A percentile compares a stretch with the other conserved stretches of the same genome.
These are phyloP conservation scores for Micrastur ruficollis DNA, from an alignment of 2,797 vertebrate species.

Conservation along the genomic window DNA sequence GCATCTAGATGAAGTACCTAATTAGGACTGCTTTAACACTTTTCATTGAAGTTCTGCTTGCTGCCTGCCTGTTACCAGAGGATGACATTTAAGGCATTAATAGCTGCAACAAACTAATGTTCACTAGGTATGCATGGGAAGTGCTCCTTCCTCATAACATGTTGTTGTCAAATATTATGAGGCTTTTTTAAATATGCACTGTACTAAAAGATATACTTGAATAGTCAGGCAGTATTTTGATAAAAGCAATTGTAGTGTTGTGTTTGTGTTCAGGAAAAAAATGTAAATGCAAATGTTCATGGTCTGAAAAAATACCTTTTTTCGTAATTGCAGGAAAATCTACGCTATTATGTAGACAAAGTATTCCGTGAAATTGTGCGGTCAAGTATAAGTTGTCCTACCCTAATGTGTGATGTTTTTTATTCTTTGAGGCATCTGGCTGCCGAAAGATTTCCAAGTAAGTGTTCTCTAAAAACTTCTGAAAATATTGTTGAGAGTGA, in stretches of 20 bases:
- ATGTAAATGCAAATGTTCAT: background rate
- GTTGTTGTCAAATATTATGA: background rate
- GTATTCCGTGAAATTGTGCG: conserved; percentile 92
- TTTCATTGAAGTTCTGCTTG: background rate
- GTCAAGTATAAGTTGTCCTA: conserved; percentile 94
- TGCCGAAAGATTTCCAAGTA: conserved; percentile 92
- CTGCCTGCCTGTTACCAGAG: background rate
- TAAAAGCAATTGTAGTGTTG: background rate
- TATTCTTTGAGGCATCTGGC: conserved; percentile 92
- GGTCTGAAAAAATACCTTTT: background rate
- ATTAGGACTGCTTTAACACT: background rate
- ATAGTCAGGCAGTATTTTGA: background rate
- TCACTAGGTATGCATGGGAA: background rate
- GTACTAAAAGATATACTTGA: background rate
- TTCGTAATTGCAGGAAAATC: conserved; percentile 86
- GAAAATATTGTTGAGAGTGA: background rate
- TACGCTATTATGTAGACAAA: conserved; percentile 95
- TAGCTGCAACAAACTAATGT: background rate
- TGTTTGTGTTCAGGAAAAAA: background rate
- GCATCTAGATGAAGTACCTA: background rate
- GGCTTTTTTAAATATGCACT: background rate
- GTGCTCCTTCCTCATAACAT: background rate
- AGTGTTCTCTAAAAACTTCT: conserved; percentile 52
- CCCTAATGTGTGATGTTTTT: conserved; percentile 97
- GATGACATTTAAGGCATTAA: background rate